Evolutionary conservation across 2,888 invertebrate species (phyloP).

Genomic region (Oligia latruncula): DNA sequence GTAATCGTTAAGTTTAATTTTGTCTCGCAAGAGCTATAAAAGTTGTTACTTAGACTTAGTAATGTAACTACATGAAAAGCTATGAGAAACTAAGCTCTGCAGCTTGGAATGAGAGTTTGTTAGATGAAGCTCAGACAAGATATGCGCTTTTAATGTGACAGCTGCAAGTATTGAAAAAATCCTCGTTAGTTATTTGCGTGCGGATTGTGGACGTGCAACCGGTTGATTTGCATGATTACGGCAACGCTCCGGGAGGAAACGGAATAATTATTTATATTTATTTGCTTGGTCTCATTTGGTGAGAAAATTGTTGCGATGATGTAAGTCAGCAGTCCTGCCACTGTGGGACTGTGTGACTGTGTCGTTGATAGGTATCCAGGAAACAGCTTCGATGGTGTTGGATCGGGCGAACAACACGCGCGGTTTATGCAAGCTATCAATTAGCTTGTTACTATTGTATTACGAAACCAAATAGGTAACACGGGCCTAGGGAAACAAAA

Average conservation of each 20-base stretch:
- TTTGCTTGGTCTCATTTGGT: constrained; percentile 58
- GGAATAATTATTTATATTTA: constrained; percentile 59
- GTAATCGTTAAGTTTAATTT: constrained; percentile 19
- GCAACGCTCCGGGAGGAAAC: constrained; percentile 49
- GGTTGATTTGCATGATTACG: constrained; percentile 54
- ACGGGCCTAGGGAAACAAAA: constrained; percentile 77
- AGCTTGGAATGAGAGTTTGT: constrained; percentile 1
- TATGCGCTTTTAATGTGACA: not conserved
- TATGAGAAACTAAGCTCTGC: not conserved
- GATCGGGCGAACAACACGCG: constrained; percentile 75
- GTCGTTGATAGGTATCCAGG: constrained; percentile 78
- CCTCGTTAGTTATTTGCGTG: constrained; percentile 21
- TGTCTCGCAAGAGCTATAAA: constrained; percentile 21
- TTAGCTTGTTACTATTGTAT: constrained; percentile 85
- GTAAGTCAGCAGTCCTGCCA: constrained; percentile 58
- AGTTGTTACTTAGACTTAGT: constrained; percentile 8
- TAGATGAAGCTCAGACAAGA: not conserved
- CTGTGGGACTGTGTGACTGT: constrained; percentile 63
- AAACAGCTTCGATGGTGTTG: constrained; percentile 79
- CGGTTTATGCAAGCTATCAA: constrained; percentile 87
- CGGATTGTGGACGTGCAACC: constrained; percentile 19
- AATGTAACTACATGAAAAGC: constrained; percentile 9
- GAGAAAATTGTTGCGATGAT: constrained; percentile 63
- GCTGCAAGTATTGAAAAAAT: not conserved
- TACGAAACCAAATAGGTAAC: constrained; percentile 77